Evolutionary conservation across 2,888 invertebrate species (phyloP).

Genomic region (Drosophila fungiperda): DNA sequence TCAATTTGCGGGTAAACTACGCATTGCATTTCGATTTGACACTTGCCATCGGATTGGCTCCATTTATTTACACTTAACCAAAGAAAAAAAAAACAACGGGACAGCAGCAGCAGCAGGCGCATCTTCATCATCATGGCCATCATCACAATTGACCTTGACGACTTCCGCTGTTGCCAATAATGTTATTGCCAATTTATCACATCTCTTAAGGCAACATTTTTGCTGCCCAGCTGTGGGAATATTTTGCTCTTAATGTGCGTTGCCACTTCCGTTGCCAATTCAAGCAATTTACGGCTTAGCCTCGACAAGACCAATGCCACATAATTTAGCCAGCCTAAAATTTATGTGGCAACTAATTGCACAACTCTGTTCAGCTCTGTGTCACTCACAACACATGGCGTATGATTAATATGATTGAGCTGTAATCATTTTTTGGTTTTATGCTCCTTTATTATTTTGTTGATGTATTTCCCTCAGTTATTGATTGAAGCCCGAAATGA

Average conservation of each 20-base stretch:
- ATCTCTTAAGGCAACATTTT: conserved; percentile 45
- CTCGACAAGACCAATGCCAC: conserved; percentile 39
- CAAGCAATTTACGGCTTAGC: conserved; percentile 59
- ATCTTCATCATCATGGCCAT: conserved; percentile 31
- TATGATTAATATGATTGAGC: conserved; percentile 70
- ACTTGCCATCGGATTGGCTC: conserved; percentile 50
- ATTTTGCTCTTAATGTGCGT: conserved; percentile 43
- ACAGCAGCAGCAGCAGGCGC: conserved; percentile 15
- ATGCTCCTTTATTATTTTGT: background rate
- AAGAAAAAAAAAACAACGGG: conserved; percentile 39
- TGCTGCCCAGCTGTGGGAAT: conserved; percentile 42
- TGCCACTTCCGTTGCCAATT: conserved; percentile 70
- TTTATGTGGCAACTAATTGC: conserved; percentile 71
- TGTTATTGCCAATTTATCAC: conserved; percentile 74
- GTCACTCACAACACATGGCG: conserved; percentile 67
- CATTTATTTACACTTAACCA: conserved; percentile 34
- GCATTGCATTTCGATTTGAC: conserved; percentile 27
- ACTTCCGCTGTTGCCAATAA: conserved; percentile 65
- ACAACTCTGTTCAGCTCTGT: background rate
- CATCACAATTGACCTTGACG: conserved; percentile 65
- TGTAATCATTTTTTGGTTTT: conserved; percentile 55
- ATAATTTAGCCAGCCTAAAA: conserved; percentile 62
- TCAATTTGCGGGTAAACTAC: conserved; percentile 48
- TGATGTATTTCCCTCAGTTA: conserved; percentile 54
- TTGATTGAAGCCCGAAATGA: conserved; percentile 64